phyloP scores from a whole-genome alignment of 2,797 vertebrate species.

The Sebastes trivittatus region DNA sequence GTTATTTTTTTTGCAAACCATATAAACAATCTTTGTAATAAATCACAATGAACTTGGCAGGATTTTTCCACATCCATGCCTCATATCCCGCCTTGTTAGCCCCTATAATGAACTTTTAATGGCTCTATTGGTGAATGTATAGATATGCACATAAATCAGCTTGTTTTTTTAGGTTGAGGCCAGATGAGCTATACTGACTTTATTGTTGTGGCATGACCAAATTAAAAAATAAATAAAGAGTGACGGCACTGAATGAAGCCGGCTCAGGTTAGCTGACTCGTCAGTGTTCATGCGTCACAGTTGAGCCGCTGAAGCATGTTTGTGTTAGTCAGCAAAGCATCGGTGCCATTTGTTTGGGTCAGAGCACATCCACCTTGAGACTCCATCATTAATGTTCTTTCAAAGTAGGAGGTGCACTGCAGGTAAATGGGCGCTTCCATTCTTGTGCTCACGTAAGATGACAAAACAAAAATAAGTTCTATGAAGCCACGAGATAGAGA shows the following conservation, averaged over 20 bases:
- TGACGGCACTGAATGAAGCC: neutral
- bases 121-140: neutral
- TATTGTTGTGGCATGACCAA: neutral
- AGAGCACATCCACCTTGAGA: neutral
- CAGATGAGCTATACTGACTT: neutral
- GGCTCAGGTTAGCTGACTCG: neutral
- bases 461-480: neutral
- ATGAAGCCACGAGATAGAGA: neutral
- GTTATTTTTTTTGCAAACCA: neutral
- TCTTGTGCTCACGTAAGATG: neutral
- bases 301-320: neutral
- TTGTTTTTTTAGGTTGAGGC: neutral
- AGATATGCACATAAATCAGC: neutral
- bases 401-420: neutral
- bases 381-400: neutral
- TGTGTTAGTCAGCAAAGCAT: neutral
- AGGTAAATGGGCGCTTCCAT: neutral
- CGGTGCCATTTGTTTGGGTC: no score
- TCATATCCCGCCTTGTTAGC: neutral
- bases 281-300: neutral
- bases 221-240: neutral
- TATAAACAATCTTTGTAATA: neutral
- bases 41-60: neutral
- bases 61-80: neutral
- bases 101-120: neutral